These are phyloP conservation scores for Diacarnus erythraeanus DNA, from an alignment of 37 sponge, comb jelly and placozoan genomes.

Conservation along the genomic window DNA sequence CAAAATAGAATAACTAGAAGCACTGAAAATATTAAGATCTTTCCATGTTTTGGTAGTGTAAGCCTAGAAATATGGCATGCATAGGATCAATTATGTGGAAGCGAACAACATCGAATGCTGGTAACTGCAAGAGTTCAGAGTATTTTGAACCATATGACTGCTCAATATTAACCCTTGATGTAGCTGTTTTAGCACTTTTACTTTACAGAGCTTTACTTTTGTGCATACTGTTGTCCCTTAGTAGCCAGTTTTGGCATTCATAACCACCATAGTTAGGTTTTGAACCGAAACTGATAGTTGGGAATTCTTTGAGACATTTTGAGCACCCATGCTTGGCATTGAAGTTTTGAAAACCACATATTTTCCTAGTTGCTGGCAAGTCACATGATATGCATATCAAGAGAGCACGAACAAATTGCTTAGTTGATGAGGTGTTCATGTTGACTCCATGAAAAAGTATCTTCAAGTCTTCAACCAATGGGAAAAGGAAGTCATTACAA, in stretches of 20 bases:
- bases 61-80: constrained; percentile 54
- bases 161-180: constrained; percentile 14
- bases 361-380: constrained; percentile 40
- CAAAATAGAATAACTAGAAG: background rate
- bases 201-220: background rate
- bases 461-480: constrained; percentile 35
- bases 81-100: constrained; percentile 56
- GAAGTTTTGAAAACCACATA: constrained; percentile 40
- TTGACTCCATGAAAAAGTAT: constrained; percentile 21
- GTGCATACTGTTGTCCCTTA: constrained; percentile 9
- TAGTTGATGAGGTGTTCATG: background rate
- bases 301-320: constrained; percentile 58
- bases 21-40: constrained; percentile 7
- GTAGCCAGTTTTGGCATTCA: constrained; percentile 33
- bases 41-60: constrained; percentile 27
- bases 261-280: constrained; percentile 41
- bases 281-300: constrained; percentile 2
- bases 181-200: constrained; percentile 3
- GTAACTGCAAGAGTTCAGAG: constrained; percentile 27
- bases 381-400: constrained; percentile 36
- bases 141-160: constrained; percentile 33
- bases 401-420: constrained; percentile 11
- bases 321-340: constrained; percentile 53
- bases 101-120: constrained; percentile 45
- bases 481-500: constrained; percentile 34